phyloP scores from a whole-genome alignment of 1,140 invertebrate species.

The Platyscapa corneri region DNA sequence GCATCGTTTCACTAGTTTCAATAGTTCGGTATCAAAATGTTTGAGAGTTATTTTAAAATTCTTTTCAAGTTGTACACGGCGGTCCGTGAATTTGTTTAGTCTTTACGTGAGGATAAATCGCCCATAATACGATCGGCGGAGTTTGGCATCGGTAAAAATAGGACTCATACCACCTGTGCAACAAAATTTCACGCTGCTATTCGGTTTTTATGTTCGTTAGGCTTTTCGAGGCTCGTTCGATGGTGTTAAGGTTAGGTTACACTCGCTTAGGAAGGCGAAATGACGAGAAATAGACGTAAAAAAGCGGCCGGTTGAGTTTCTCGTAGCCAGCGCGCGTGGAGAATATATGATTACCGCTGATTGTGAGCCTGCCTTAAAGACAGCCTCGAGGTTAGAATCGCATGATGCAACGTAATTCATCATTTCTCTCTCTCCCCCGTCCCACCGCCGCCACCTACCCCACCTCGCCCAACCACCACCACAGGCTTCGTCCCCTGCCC shows the following conservation, averaged over 20 bases:
- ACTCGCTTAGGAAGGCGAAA: not conserved
- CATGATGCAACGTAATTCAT: slow-evolving; percentile 47
- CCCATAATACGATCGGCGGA: not conserved
- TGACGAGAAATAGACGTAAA: not conserved
- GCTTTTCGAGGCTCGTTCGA: not conserved
- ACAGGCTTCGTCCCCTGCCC: too few species aligned
- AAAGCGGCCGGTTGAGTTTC: not conserved
- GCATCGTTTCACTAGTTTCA: not conserved
- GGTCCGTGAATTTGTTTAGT: not conserved
- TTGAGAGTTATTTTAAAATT: not conserved
- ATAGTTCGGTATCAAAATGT: not conserved
- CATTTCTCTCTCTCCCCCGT: not conserved
- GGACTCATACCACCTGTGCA: not conserved
- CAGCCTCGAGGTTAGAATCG: slow-evolving; percentile 40
- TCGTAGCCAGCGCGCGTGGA: not conserved
- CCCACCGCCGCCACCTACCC: not conserved
- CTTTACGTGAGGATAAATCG: not conserved
- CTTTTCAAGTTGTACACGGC: not conserved
- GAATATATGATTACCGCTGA: slow-evolving; percentile 31
- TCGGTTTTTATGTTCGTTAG: not conserved
- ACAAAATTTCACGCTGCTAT: not conserved
- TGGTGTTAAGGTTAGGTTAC: not conserved
- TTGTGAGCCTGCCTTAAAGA: slow-evolving; percentile 34
- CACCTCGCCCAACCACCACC: too few species aligned
- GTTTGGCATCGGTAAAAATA: not conserved